Conservation (phyloP, 37 sponge, comb jelly and placozoan species). For the Aplysina aerophoba region DNA sequence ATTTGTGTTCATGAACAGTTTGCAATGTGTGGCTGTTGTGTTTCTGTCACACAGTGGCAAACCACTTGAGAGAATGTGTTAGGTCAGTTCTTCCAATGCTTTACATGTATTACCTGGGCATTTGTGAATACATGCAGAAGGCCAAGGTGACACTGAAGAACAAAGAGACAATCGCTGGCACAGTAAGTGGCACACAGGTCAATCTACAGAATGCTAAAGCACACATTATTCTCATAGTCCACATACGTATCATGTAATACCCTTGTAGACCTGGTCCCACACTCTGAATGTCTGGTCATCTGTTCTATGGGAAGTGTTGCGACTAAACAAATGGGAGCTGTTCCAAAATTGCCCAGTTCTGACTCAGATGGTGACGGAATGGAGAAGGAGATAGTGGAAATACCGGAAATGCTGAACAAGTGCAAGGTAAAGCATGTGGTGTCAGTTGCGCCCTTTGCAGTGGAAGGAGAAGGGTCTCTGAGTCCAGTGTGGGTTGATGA, state of each 20-base stretch:
- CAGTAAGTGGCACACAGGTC: too few species aligned
- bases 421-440: background rate
- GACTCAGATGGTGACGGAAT: background rate
- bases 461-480: background rate
- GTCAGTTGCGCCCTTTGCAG: constrained; percentile 4
- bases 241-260: too few species aligned
- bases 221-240: too few species aligned
- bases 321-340: background rate
- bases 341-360: background rate
- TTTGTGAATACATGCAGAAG: background rate
- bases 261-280: background rate
- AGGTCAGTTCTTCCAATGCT: too few species aligned
- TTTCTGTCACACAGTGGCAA: too few species aligned
- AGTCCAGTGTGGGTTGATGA: constrained; percentile 28
- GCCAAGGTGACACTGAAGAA: background rate
- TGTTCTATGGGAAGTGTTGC: background rate
- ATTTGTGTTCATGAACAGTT: too few species aligned
- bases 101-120: too few species aligned
- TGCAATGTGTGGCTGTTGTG: too few species aligned
- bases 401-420: background rate
- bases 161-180: background rate
- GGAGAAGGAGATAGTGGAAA: constrained; percentile 20
- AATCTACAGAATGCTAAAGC: too few species aligned
- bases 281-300: constrained; percentile 3
- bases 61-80: too few species aligned